phyloP scores from a whole-genome alignment of 2,797 vertebrate species.

The Salmo trutta region DNA sequence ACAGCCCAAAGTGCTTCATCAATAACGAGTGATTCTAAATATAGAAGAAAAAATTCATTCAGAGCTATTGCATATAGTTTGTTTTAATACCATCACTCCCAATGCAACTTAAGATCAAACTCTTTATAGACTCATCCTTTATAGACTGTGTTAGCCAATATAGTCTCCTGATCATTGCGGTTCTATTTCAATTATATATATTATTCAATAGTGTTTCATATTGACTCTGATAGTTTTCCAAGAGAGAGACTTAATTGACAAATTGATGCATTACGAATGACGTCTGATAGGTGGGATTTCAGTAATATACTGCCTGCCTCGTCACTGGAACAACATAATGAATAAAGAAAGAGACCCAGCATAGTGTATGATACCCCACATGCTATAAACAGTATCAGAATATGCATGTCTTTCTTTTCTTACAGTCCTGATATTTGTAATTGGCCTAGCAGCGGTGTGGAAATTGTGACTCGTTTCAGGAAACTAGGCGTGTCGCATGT shows the following conservation, averaged over 20 bases:
- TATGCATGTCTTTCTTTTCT: too few species aligned
- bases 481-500: too few species aligned
- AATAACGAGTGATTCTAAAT: conserved; percentile 77
- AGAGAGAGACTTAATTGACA: neutral
- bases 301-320: too few species aligned
- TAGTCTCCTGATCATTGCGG: neutral
- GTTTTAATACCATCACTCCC: neutral
- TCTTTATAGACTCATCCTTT: neutral
- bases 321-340: too few species aligned
- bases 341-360: too few species aligned
- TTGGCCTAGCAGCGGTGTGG: too few species aligned
- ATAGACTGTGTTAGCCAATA: neutral
- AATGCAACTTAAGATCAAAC: neutral
- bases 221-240: neutral
- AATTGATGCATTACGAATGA: too few species aligned
- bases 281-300: too few species aligned
- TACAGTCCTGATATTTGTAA: too few species aligned
- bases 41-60: neutral
- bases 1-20: conserved; percentile 87
- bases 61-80: neutral
- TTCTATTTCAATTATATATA: neutral
- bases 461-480: too few species aligned
- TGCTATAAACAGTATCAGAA: too few species aligned
- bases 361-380: too few species aligned
- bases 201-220: neutral